Evolutionary conservation across 2,113 vertebrate species (phyloP).

Genomic region (Dicentrarchus labrax): DNA sequence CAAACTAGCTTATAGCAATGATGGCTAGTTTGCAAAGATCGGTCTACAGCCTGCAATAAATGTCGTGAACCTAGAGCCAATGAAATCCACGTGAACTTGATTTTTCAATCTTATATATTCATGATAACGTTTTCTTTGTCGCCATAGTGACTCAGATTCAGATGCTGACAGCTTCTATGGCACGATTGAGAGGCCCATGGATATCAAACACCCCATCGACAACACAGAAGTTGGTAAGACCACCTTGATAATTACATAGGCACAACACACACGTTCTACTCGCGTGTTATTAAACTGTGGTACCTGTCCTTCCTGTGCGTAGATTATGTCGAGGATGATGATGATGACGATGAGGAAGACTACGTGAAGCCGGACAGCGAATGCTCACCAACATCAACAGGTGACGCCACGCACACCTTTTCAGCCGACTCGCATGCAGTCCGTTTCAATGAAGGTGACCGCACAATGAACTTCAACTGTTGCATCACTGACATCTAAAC

Average conservation of each 20-base stretch:
- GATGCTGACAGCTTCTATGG: constrained; percentile 95
- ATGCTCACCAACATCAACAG: constrained; percentile 47
- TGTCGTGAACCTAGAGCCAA: no score
- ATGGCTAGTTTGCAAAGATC: neutral
- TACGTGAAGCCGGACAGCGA: constrained; percentile 89
- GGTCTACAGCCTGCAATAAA: no score
- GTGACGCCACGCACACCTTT: constrained; percentile 46
- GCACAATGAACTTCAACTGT: neutral
- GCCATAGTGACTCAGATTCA: constrained; percentile 88
- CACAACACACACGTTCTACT: accelerated
- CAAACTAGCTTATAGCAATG: neutral
- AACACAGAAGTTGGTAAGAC: constrained; percentile 87
- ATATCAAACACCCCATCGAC: constrained; percentile 86
- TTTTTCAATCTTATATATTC: neutral
- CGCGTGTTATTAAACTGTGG: neutral
- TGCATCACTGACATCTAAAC: neutral
- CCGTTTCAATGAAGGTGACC: neutral
- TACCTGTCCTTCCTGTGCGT: constrained; percentile 15
- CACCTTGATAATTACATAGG: neutral
- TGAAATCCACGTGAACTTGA: no score
- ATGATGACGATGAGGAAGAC: constrained; percentile 86
- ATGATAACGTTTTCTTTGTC: constrained; percentile 28
- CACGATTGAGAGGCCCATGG: constrained; percentile 90
- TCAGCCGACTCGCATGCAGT: neutral
- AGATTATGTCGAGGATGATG: constrained; percentile 91